Percentiles rank a stretch among this genome's conserved stretches.
Conservation (phyloP, 2,113 vertebrate genomes). For the Rana temporaria region DNA sequence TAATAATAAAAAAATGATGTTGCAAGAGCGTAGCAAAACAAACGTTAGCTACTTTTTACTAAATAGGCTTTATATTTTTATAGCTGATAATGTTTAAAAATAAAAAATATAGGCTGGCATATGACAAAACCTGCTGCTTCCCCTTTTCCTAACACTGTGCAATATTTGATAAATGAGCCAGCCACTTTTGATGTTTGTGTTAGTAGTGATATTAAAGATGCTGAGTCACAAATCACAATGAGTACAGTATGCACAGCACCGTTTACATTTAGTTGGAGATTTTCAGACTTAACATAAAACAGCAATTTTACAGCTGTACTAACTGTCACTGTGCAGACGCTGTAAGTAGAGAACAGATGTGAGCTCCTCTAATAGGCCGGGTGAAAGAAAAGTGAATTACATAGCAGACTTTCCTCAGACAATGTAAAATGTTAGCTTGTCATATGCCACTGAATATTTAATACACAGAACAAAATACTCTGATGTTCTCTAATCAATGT, state of each 20-base stretch:
- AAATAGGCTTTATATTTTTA: no score
- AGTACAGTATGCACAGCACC: not conserved
- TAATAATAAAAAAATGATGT: no score
- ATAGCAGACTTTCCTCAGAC: not conserved
- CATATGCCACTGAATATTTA: constrained; percentile 11
- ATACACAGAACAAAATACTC: not conserved
- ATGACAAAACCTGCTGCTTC: no score
- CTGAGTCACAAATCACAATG: constrained; percentile 5
- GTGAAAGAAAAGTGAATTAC: constrained; percentile 4
- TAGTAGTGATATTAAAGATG: not conserved
- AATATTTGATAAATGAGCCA: no score
- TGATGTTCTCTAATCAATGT: not conserved
- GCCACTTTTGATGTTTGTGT: no score
- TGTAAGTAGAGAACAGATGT: constrained; percentile 33
- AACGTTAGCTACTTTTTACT: no score
- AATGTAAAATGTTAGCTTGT: constrained; percentile 3
- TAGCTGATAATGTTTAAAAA: no score
- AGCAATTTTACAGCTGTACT: constrained; percentile 29
- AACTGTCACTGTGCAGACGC: not conserved
- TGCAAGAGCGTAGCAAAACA: no score
- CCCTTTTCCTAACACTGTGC: no score
- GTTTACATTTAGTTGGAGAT: constrained; percentile 17
- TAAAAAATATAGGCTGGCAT: no score
- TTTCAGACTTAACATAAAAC: constrained; percentile 26
- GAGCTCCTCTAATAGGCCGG: not conserved